Evolutionary conservation across 2,888 invertebrate species (phyloP).

Genomic region (Drosophila leonis): DNA sequence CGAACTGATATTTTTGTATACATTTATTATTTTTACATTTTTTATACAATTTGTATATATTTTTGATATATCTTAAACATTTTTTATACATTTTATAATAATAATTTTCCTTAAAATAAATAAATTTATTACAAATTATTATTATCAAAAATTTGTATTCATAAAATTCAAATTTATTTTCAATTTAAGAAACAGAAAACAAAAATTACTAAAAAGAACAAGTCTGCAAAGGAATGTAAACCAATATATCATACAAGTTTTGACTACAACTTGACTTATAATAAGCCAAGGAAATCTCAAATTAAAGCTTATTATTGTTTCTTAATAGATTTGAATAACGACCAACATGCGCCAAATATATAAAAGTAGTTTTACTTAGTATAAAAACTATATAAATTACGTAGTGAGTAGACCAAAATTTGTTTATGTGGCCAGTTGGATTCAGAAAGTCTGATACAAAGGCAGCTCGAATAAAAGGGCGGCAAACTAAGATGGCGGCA

Average conservation of each 20-base stretch:
- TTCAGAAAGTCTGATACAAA: background rate
- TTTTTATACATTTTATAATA: too few relatives aligned
- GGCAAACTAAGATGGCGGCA: conserved; percentile 15
- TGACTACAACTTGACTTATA: background rate
- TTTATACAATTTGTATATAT: too few relatives aligned
- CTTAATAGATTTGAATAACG: conserved; percentile 3
- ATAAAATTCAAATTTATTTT: background rate
- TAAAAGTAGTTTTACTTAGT: background rate
- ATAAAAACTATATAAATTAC: conserved; percentile 21
- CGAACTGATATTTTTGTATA: too few relatives aligned
- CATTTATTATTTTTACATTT: too few relatives aligned
- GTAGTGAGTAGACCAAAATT: conserved; percentile 29
- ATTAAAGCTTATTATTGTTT: conserved; percentile 1
- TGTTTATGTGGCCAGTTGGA: conserved; percentile 10
- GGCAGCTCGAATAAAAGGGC: conserved; percentile 23
- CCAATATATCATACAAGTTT: background rate
- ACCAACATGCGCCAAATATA: background rate
- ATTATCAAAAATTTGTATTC: too few relatives aligned
- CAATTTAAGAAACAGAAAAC: too few relatives aligned
- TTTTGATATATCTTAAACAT: too few relatives aligned
- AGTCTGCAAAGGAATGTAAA: background rate
- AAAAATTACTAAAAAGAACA: background rate
- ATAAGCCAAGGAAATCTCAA: background rate
- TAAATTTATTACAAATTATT: too few relatives aligned
- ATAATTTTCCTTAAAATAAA: too few relatives aligned